phyloP scores from a whole-genome alignment of 2,797 vertebrate species.

The Sarcoramphus papa region DNA sequence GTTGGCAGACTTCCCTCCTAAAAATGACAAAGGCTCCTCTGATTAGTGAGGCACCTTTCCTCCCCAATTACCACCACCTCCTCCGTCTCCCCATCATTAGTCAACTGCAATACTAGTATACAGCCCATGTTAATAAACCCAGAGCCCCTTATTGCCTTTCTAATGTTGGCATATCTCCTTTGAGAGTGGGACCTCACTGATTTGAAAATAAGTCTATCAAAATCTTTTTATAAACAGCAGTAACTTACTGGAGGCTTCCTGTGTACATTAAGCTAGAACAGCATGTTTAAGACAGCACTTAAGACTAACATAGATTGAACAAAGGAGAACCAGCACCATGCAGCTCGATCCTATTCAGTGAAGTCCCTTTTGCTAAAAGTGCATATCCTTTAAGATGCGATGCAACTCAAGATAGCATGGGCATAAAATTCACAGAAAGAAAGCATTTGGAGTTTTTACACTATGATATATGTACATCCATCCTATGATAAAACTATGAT shows the following conservation, averaged over 20 bases:
- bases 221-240: background rate
- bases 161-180: background rate
- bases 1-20: background rate
- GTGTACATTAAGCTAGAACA: background rate
- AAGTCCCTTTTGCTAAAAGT: background rate
- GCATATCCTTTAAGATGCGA: background rate
- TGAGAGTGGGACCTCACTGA: background rate
- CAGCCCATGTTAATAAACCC: background rate
- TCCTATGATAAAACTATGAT: background rate
- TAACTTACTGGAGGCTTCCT: background rate
- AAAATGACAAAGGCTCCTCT: background rate
- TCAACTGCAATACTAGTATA: background rate
- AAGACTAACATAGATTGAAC: background rate
- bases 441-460: background rate
- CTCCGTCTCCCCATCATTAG: background rate
- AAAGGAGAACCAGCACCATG: background rate
- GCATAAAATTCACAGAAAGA: background rate
- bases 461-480: background rate
- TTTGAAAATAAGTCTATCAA: background rate
- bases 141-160: background rate
- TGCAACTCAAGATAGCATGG: background rate
- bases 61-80: background rate
- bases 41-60: background rate
- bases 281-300: background rate
- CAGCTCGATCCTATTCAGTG: background rate